Percentiles rank a stretch among this genome's conserved stretches.
phyloP scores from a whole-genome alignment of 92 coral and sea anemone species.

The Heteractis magnifica region DNA sequence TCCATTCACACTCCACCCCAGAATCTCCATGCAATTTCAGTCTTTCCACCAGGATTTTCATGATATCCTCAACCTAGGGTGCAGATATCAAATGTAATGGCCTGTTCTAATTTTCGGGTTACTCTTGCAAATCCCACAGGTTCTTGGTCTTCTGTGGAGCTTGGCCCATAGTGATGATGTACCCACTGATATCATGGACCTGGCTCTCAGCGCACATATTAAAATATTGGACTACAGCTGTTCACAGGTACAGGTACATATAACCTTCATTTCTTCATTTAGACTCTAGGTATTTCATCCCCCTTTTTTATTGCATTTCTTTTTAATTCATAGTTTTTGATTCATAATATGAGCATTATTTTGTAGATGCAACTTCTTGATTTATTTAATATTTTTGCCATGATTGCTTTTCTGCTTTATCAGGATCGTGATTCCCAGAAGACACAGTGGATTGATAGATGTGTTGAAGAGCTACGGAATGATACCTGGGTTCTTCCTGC shows the following conservation, averaged over 20 bases:
- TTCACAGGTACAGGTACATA: conserved; percentile 77
- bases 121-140: conserved; percentile 32
- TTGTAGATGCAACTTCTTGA: no score
- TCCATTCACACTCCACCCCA: no score
- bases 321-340: no score
- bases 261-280: background rate
- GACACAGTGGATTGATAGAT: conserved; percentile 96
- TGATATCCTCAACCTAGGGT: no score
- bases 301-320: background rate
- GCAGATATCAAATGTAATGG: no score
- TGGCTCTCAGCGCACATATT: conserved; percentile 94
- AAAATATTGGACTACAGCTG: conserved; percentile 98
- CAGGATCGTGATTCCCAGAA: conserved; percentile 99
- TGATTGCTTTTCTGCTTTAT: background rate
- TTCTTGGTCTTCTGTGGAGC: conserved; percentile 94
- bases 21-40: no score
- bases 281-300: background rate
- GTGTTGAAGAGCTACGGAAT: conserved; percentile 96
- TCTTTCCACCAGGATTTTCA: no score
- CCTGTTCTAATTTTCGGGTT: no score
- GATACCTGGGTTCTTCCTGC: conserved; percentile 99
- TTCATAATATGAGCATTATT: no score
- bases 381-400: no score
- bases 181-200: conserved; percentile 98
- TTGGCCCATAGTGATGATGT: conserved; percentile 98